These are phyloP conservation scores for Luperina testacea DNA, from an alignment of 2,888 invertebrate genomes.

Conservation along the genomic window DNA sequence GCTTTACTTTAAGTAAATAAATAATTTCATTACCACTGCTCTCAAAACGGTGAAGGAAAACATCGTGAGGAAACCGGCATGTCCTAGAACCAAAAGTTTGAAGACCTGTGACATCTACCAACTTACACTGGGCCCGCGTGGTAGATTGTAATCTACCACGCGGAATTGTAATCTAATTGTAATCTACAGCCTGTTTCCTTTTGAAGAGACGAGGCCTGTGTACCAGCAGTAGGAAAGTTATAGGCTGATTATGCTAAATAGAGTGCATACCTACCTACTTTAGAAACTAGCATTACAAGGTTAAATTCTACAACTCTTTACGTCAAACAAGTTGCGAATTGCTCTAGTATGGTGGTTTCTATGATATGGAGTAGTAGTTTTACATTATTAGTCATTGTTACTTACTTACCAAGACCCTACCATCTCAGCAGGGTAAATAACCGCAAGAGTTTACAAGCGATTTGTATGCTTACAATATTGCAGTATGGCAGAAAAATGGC, in stretches of 20 bases:
- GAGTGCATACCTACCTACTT: neutral
- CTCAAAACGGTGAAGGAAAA: no score
- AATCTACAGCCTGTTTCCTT: no score
- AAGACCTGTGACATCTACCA: no score
- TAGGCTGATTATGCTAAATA: neutral
- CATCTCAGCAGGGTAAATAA: neutral
- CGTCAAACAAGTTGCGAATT: neutral
- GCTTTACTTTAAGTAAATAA: no score
- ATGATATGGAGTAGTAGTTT: neutral
- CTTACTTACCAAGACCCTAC: neutral
- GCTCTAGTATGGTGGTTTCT: neutral
- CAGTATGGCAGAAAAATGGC: accelerated
- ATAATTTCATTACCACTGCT: no score
- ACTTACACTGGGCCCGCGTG: no score
- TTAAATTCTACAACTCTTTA: neutral
- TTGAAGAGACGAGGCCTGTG: no score
- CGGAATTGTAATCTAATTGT: no score
- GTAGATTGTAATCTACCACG: no score
- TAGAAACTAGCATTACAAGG: neutral
- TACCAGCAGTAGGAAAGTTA: no score
- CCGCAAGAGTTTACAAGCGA: neutral
- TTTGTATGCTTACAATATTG: conserved; percentile 5
- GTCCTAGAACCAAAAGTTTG: no score
- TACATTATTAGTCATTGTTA: neutral
- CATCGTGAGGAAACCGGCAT: no score